Evolutionary conservation across 2,888 invertebrate genomes (phyloP).

Genomic region (Sarcophaga rosellei): DNA sequence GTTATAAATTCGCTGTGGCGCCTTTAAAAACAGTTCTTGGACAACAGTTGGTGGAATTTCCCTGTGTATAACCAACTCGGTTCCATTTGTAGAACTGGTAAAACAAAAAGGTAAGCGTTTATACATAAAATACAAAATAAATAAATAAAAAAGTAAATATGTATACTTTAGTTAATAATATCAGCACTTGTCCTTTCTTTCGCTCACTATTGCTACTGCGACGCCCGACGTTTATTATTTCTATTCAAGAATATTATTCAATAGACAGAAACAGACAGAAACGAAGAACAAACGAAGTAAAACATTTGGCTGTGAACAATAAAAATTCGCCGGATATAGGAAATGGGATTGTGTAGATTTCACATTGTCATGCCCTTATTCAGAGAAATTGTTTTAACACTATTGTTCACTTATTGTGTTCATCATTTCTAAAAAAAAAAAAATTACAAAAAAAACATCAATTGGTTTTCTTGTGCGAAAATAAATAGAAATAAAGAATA

Average conservation of each 20-base stretch:
- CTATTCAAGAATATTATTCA: not conserved
- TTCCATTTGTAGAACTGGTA: no score
- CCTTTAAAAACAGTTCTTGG: not conserved
- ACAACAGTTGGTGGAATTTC: slow-evolving; percentile 26
- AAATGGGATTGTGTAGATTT: slow-evolving; percentile 57
- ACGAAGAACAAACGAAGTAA: not conserved
- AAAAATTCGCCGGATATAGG: slow-evolving; percentile 61
- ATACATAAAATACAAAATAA: no score
- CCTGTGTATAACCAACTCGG: not conserved
- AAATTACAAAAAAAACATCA: slow-evolving; percentile 28
- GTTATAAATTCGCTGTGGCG: no score
- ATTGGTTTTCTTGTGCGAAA: slow-evolving; percentile 47
- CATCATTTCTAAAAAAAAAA: not conserved
- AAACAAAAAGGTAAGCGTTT: no score
- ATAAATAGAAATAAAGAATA: not conserved
- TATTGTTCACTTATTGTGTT: slow-evolving; percentile 49
- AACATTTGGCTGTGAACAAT: not conserved
- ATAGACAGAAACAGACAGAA: not conserved
- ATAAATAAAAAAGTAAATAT: not conserved
- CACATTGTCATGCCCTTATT: slow-evolving; percentile 53
- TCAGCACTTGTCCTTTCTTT: not conserved
- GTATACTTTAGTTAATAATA: not conserved
- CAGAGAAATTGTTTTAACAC: slow-evolving; percentile 47
- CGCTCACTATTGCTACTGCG: not conserved
- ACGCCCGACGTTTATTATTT: not conserved